Evolutionary conservation across 2,797 vertebrate species (phyloP), one percentile per base, ranked within the genome.

Genomic region (Menidia menidia): DNA sequence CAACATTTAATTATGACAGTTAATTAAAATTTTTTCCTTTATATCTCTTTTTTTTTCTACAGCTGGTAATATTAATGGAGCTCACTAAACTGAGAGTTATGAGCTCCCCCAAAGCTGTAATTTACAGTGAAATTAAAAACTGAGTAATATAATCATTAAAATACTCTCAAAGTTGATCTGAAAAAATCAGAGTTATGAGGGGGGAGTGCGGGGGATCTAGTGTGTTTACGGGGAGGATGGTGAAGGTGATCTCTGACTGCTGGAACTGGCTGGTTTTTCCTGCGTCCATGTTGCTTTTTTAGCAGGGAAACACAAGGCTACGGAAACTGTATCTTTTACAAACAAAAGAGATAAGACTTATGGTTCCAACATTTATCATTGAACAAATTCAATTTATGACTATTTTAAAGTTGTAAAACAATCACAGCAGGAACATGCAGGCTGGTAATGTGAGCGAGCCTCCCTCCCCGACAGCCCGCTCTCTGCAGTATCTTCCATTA

Each of bases 401-500:
- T 39, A 39, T 64, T 70, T 50, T 5, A 64, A 53, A 74, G n/a
- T 3, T 43, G 55, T 31, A 18, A 32, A 47, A 60, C 65, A 51
- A 55, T 55, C 54, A 50, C 31, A 66, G 44, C 7, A 45, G 50
- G 33, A 60, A 66, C 35, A 15, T 55, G 60, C 51, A 53, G 47
- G 41, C 19, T 41, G 54, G 16, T 35, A 30, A 19, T 60, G 50
- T 68, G 51, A 61, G 72, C 73, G 73, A 59, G 63, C 44, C 65
- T 75, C 66, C 13, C 30, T 64, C 67, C 25, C 62, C 64, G 75
- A 77, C 71, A 64, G 71, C 60, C 79, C 73, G 42, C 77, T 68
- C 69, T 42, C 52, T 80, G 85, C 80, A 64, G 75, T 71, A 74
- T 81, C 81, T 80, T 80, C 66, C 74, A 77, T 86, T 90, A 78